Percentiles rank a stretch among this genome's conserved stretches.
These are phyloP conservation scores for Phyllotreta cruciferae DNA, from an alignment of 2,888 invertebrate species.

Conservation along the genomic window DNA sequence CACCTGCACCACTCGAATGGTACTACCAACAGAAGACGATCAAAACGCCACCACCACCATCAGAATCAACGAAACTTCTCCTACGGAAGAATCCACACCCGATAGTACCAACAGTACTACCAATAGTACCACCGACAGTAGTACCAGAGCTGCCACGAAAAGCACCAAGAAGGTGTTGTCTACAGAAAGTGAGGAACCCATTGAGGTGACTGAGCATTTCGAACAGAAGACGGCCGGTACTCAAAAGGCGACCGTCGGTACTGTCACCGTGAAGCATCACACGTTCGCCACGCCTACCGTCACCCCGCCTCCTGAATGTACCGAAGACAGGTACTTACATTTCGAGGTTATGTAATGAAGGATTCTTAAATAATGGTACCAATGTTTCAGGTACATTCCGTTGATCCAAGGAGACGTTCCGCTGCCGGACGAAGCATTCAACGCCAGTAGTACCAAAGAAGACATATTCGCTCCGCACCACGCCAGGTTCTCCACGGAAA, in stretches of 20 bases:
- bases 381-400: conserved; percentile 55
- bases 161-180: background rate
- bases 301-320: conserved; percentile 62
- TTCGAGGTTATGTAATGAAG: no score
- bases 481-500: conserved; percentile 60
- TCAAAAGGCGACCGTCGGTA: background rate
- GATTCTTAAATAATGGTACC: no score
- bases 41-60: background rate
- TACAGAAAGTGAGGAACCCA: conserved; percentile 1
- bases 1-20: conserved; percentile 21
- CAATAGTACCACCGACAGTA: background rate
- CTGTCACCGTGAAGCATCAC: conserved; percentile 23
- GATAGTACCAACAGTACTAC: conserved; percentile 1
- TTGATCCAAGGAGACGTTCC: conserved; percentile 63
- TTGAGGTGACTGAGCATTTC: conserved; percentile 9
- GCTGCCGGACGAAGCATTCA: conserved; percentile 64
- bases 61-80: background rate
- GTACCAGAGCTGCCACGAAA: conserved; percentile 41
- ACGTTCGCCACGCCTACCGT: conserved; percentile 47
- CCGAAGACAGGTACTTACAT: conserved; percentile 55
- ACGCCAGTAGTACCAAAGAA: conserved; percentile 66
- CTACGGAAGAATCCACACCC: background rate
- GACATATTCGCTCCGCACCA: conserved; percentile 63
- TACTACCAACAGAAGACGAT: background rate
- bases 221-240: background rate